Conservation (phyloP, 64 coral and sea anemone genomes). For the Astreopora myriophthalma region DNA sequence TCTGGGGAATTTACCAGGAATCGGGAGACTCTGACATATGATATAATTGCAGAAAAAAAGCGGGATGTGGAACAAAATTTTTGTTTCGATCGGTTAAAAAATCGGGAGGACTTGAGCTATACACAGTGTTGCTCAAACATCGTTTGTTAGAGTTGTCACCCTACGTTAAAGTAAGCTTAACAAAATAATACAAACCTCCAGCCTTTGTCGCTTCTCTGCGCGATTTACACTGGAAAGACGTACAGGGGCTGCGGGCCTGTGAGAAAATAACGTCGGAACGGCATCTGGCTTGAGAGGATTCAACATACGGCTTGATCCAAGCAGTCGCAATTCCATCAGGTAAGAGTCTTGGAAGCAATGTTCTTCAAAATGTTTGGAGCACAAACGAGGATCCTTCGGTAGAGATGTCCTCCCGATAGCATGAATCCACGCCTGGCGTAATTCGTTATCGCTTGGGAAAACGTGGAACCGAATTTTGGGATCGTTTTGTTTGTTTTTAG, state of each 20-base stretch:
- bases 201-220: constrained; percentile 21
- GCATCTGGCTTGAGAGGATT: not conserved
- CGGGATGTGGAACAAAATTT: no score
- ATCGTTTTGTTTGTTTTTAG: constrained; percentile 1
- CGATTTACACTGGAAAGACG: not conserved
- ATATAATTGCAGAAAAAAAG: no score
- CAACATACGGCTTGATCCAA: not conserved
- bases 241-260: not conserved
- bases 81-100: no score
- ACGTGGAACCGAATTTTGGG: not conserved
- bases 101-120: not conserved
- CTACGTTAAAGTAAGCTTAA: not conserved
- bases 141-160: no score
- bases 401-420: constrained; percentile 21
- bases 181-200: not conserved
- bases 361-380: constrained; percentile 28
- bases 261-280: constrained; percentile 36
- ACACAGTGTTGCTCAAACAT: not conserved
- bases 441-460: constrained; percentile 16
- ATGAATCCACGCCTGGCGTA: constrained; percentile 14
- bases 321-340: not conserved
- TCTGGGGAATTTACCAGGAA: no score
- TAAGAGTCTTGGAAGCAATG: constrained; percentile 1
- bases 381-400: constrained; percentile 34
- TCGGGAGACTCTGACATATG: no score